Evolutionary conservation across 2,113 vertebrate genomes (phyloP).

Genomic region (Guaruba guarouba): DNA sequence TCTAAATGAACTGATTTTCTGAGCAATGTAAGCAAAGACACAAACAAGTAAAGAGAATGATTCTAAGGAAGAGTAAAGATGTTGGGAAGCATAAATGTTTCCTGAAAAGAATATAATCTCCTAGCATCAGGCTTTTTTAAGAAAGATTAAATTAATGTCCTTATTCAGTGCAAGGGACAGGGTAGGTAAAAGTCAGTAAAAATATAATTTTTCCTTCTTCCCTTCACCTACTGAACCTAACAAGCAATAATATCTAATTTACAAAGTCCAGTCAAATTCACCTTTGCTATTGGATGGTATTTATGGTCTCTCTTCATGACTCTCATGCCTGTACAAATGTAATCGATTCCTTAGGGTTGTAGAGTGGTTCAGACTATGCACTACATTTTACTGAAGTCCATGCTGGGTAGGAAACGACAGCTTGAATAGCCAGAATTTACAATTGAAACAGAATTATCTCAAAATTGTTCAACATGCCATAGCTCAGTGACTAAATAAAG

Average conservation of each 20-base stretch:
- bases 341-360: background rate
- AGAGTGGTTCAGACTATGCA: background rate
- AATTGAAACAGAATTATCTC: background rate
- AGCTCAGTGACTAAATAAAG: background rate
- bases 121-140: background rate
- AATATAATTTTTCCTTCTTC: background rate
- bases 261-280: slow-evolving; percentile 25
- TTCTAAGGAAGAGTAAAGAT: background rate
- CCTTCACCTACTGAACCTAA: slow-evolving; percentile 28
- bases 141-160: background rate
- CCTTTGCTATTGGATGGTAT: slow-evolving; percentile 16
- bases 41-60: background rate
- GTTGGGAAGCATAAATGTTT: background rate
- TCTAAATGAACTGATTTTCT: background rate
- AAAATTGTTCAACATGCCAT: background rate
- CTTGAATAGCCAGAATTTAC: background rate
- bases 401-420: background rate
- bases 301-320: background rate
- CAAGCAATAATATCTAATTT: slow-evolving; percentile 37
- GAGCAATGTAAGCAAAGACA: background rate
- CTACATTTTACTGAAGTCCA: background rate
- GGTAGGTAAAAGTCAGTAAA: slow-evolving; percentile 17
- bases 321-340: background rate
- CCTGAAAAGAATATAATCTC: background rate
- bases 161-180: background rate